Percentiles rank a stretch among this genome's conserved stretches.
Conservation (phyloP, 2,888 invertebrate genomes). For the Hipparchia semele region DNA sequence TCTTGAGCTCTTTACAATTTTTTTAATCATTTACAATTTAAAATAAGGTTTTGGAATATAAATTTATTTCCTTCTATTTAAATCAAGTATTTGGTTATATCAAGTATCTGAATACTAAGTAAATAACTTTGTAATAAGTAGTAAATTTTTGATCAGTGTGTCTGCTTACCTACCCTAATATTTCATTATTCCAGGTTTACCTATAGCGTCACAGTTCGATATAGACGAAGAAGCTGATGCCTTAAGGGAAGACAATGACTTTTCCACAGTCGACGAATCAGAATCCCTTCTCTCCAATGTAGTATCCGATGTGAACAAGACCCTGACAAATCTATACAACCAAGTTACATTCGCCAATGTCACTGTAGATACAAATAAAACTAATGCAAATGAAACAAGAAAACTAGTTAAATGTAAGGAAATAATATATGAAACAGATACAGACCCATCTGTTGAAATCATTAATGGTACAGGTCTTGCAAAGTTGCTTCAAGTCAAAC, state of each 20-base stretch:
- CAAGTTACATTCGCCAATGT: constrained; percentile 73
- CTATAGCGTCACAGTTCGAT: constrained; percentile 57
- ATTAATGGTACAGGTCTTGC: constrained; percentile 88
- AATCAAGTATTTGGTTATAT: not conserved
- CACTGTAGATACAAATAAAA: constrained; percentile 67
- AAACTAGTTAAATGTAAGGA: constrained; percentile 75
- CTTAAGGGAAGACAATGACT: constrained; percentile 57
- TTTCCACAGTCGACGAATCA: constrained; percentile 74
- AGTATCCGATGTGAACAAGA: constrained; percentile 75
- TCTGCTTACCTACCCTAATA: not conserved
- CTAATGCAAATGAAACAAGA: constrained; percentile 65
- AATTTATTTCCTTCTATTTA: not conserved
- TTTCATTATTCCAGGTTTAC: constrained; percentile 28
- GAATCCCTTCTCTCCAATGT: constrained; percentile 74
- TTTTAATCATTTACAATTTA: constrained; percentile 8
- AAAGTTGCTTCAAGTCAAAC: constrained; percentile 85
- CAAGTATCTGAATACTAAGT: not conserved
- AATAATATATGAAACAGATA: constrained; percentile 63
- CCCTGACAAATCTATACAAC: constrained; percentile 70
- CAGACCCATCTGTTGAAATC: constrained; percentile 81
- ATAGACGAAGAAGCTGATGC: constrained; percentile 60
- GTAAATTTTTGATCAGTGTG: not conserved
- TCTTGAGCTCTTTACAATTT: not conserved
- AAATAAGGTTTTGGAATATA: constrained; percentile 3
- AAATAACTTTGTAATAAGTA: not conserved